Conservation (phyloP, 2,888 invertebrate species). For the Oscheius sp. region DNA sequence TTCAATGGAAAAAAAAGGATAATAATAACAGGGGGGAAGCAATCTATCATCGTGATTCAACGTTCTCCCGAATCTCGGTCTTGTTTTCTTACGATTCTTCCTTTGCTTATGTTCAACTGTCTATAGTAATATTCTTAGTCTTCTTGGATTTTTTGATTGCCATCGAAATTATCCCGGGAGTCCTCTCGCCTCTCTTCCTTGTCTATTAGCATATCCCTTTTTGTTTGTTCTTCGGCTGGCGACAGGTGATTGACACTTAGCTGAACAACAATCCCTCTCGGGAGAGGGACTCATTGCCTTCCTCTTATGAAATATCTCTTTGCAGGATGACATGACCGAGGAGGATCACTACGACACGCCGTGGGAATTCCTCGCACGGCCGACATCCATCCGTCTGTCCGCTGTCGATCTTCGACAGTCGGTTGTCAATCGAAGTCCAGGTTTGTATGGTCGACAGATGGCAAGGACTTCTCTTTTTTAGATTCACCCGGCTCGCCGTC, state of each 20-base stretch:
- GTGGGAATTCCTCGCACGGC: slow-evolving; percentile 66
- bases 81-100: too few species aligned
- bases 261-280: slow-evolving; percentile 3
- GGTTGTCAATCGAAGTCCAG: slow-evolving; percentile 6
- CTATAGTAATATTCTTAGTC: too few species aligned
- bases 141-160: too few species aligned
- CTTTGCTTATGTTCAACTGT: too few species aligned
- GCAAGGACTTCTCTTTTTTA: background rate
- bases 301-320: background rate
- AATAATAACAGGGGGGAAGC: too few species aligned
- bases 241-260: slow-evolving; percentile 25
- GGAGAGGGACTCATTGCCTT: background rate
- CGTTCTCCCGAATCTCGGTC: too few species aligned
- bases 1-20: too few species aligned
- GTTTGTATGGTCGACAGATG: background rate
- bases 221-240: slow-evolving; percentile 18
- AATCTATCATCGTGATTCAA: too few species aligned
- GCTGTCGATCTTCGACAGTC: slow-evolving; percentile 36
- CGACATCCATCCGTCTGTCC: slow-evolving; percentile 44
- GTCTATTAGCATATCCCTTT: slow-evolving; percentile 1
- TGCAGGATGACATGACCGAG: slow-evolving; percentile 16
- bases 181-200: background rate
- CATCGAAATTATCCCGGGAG: background rate
- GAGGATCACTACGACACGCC: slow-evolving; percentile 68
- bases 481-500: slow-evolving; percentile 36